A percentile compares a stretch with the other conserved stretches of the same genome.
phyloP scores from a whole-genome alignment of 2,888 invertebrate genomes.

The Agrenia bidenticulata region DNA sequence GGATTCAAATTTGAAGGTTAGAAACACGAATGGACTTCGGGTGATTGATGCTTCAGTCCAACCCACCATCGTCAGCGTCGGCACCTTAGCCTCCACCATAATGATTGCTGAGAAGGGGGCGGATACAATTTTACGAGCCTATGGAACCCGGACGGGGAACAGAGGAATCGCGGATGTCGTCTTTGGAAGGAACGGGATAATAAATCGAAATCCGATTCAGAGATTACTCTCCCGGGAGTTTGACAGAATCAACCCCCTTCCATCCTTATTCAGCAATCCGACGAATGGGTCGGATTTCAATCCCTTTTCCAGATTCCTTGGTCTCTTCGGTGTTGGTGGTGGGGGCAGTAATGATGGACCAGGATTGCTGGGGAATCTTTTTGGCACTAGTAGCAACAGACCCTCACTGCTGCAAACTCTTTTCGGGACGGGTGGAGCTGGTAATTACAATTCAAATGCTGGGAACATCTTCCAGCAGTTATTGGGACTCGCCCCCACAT shows the following conservation, averaged over 20 bases:
- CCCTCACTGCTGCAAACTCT: too few relatives aligned
- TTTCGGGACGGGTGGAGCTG: too few relatives aligned
- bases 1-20: background rate
- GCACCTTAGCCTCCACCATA: conserved; percentile 24
- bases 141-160: background rate
- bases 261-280: background rate
- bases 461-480: too few relatives aligned
- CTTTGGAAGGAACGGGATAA: background rate
- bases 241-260: conserved; percentile 3
- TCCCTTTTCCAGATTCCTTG: background rate
- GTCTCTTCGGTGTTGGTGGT: background rate
- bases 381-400: too few relatives aligned
- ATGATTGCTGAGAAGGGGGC: conserved; percentile 41
- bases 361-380: too few relatives aligned
- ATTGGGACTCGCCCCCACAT: too few relatives aligned
- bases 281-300: background rate
- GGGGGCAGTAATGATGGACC: too few relatives aligned
- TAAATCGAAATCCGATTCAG: background rate
- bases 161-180: background rate
- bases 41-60: conserved; percentile 16
- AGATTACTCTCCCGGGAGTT: background rate
- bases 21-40: background rate
- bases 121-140: conserved; percentile 20
- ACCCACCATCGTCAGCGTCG: conserved; percentile 28
- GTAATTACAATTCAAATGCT: too few relatives aligned